Evolutionary conservation across 1,140 invertebrate species (phyloP).

Genomic region (Zophobas atratus): DNA sequence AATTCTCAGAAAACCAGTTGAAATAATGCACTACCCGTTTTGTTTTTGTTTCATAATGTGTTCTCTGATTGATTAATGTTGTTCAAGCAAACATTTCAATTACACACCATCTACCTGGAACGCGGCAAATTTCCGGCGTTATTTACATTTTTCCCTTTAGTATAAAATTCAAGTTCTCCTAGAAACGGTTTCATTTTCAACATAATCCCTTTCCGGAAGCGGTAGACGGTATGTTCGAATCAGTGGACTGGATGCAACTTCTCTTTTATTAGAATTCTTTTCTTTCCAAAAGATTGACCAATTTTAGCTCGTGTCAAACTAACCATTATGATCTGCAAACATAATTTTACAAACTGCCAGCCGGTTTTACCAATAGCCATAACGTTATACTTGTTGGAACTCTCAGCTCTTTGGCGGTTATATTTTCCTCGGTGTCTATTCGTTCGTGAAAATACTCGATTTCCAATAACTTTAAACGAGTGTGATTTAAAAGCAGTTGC

Average conservation of each 20-base stretch:
- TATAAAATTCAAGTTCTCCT: neutral
- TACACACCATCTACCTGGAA: neutral
- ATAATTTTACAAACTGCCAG: constrained; percentile 57
- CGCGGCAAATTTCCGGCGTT: neutral
- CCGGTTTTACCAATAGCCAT: constrained; percentile 46
- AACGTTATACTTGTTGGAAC: constrained; percentile 36
- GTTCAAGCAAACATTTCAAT: neutral
- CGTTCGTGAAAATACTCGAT: neutral
- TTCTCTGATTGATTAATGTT: constrained; percentile 3
- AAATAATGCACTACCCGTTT: neutral
- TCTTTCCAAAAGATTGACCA: constrained; percentile 62
- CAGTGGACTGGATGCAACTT: constrained; percentile 56
- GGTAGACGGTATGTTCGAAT: constrained; percentile 45
- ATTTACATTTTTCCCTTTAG: constrained; percentile 3
- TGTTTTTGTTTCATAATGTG: neutral
- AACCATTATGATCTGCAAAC: constrained; percentile 63
- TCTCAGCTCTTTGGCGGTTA: constrained; percentile 15
- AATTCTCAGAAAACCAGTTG: neutral
- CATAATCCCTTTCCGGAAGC: constrained; percentile 43
- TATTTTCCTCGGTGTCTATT: constrained; percentile 14
- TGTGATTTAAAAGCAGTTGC: neutral
- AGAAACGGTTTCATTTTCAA: constrained; percentile 42
- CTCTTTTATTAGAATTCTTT: constrained; percentile 62
- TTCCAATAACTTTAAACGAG: neutral
- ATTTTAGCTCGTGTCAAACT: constrained; percentile 61